Percentiles rank a stretch among this genome's conserved stretches.
Conservation (phyloP, 2,888 invertebrate genomes). For the Drosophila diplacantha region DNA sequence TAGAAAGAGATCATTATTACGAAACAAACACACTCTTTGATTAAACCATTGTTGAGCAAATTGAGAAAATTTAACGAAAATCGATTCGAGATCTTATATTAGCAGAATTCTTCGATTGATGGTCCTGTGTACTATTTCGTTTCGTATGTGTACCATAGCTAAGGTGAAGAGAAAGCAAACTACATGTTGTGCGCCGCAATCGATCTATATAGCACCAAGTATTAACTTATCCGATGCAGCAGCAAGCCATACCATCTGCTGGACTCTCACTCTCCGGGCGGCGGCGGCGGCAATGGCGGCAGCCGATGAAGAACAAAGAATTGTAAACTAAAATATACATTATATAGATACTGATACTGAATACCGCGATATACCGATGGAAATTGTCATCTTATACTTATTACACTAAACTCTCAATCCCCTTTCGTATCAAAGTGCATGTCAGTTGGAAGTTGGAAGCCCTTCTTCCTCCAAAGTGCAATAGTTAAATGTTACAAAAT, state of each 20-base stretch:
- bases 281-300: conserved; percentile 1
- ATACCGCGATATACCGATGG: conserved; percentile 42
- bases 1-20: conserved; percentile 42
- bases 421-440: conserved; percentile 42
- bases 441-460: conserved; percentile 49
- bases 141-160: conserved; percentile 64
- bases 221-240: conserved; percentile 57
- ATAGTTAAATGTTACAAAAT: conserved; percentile 71
- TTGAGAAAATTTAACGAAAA: conserved; percentile 26
- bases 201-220: conserved; percentile 48
- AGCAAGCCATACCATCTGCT: conserved; percentile 56
- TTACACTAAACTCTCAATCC: conserved; percentile 41
- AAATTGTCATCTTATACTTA: conserved; percentile 42
- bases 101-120: conserved; percentile 63
- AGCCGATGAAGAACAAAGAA: conserved; percentile 39
- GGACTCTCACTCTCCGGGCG: conserved; percentile 32
- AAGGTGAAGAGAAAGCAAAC: conserved; percentile 31
- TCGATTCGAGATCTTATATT: conserved; percentile 51
- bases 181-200: conserved; percentile 34
- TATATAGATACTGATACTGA: conserved; percentile 48
- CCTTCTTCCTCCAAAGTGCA: conserved; percentile 49
- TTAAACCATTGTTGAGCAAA: conserved; percentile 62
- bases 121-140: conserved; percentile 57
- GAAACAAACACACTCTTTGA: conserved; percentile 27
- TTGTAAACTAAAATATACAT: conserved; percentile 46